Conservation (phyloP, 2,113 vertebrate species). For the Artemisiospiza belli region DNA sequence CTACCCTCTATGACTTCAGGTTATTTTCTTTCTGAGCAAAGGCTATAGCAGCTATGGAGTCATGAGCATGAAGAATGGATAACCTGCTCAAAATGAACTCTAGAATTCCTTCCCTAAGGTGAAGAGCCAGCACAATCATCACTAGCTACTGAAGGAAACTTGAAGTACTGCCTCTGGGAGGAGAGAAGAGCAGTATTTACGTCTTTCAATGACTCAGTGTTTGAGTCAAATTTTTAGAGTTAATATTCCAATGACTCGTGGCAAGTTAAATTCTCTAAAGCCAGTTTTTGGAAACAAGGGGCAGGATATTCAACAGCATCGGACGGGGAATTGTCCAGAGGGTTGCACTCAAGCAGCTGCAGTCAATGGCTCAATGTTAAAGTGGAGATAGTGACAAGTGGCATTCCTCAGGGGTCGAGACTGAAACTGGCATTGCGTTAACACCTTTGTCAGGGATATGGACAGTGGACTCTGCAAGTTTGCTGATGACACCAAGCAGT, state of each 20-base stretch:
- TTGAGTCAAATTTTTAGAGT: background rate
- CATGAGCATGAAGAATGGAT: background rate
- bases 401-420: background rate
- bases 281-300: background rate
- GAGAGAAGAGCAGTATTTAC: background rate
- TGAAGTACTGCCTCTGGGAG: background rate
- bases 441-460: background rate
- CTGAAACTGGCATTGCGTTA: background rate
- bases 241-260: background rate
- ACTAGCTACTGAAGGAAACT: background rate
- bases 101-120: conserved; percentile 9
- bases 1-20: background rate
- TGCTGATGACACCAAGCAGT: background rate
- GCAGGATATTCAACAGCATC: background rate
- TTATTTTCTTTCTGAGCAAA: background rate
- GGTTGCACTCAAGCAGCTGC: background rate
- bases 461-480: background rate
- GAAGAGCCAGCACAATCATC: background rate
- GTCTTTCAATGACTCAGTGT: background rate
- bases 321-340: background rate
- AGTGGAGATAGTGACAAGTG: background rate
- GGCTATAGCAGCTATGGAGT: background rate
- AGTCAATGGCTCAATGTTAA: background rate
- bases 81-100: background rate
- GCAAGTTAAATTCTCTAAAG: background rate